Evolutionary conservation across 2,113 vertebrate genomes (phyloP), one percentile per base, ranked within the genome.

Genomic region (Oreochromis spilurus): DNA sequence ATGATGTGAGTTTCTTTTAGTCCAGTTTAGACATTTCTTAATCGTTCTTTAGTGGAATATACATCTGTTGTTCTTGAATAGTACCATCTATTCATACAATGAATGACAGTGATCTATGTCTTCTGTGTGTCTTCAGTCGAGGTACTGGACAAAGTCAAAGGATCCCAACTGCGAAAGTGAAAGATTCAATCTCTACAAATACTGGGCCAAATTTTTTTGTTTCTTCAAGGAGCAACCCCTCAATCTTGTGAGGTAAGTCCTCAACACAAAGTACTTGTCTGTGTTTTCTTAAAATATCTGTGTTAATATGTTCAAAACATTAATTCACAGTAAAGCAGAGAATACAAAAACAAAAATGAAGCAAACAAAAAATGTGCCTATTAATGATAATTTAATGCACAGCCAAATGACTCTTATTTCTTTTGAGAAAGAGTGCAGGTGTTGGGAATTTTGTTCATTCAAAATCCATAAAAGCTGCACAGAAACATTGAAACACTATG

Each of bases 151-250:
- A 36, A 97, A 91, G 82, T 96, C 97, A 1, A 96, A 83, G 1
- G 96, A 98, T 79, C 75, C 92, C 0, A 96, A 97, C 87, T 97
- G 97, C 81, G 96, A 97, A 84, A 99, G 96, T 6, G 98, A 98
- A 90, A 94, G 99, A 24, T 95, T 96, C 89, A 96, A 87, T 0
- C 96, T 99, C 5, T 96, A 97, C 87, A 96, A 95, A 84, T 84
- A 99, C 83, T 99, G 99, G 99, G 99, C 98, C 3, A 91, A 94
- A 3, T 97, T 99, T 95, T 16, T 97, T 29, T 94, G 92, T 50
- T 99, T 99, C 96, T 99, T 97, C 93, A 99, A 99, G 81, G 98
- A 99, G 81, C 99, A 99, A 86, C 99, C 99, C 2, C 95, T 99
- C 79, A 96, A 98, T 91, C 97, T 99, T 1, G 97, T 99, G 86